A percentile compares a stretch with the other conserved stretches of the same genome.
phyloP scores from a whole-genome alignment of 1,140 invertebrate species.

The Arion vulgaris region DNA sequence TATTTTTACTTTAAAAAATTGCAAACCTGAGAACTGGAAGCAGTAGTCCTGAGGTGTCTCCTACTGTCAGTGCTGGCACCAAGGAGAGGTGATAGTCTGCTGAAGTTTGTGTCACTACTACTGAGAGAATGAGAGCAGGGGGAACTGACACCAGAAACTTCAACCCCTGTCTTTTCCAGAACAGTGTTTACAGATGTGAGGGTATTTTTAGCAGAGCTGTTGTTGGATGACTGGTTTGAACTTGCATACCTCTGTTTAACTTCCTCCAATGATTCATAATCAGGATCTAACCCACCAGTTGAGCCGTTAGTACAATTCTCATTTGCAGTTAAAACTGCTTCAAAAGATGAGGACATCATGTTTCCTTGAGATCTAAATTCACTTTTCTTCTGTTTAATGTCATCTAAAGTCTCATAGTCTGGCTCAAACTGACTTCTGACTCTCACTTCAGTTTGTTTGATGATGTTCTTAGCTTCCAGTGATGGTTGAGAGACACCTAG shows the following conservation, averaged over 20 bases:
- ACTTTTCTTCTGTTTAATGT: conserved; percentile 12
- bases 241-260: conserved; percentile 12
- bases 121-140: not conserved
- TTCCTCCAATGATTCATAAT: conserved; percentile 30
- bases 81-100: not conserved
- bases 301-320: not conserved
- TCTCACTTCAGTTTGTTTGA: not conserved
- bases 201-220: not conserved
- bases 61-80: not conserved
- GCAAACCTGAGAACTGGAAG: not conserved
- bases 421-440: conserved; percentile 20
- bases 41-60: not conserved
- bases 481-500: not conserved
- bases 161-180: not conserved
- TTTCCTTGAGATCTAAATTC: not conserved
- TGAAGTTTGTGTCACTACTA: not conserved
- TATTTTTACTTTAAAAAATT: too few species aligned
- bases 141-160: not conserved
- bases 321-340: not conserved
- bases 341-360: not conserved
- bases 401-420: conserved; percentile 39
- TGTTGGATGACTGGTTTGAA: not conserved
- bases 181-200: not conserved
- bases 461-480: not conserved
- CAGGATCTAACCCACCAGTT: conserved; percentile 12